phyloP scores from a whole-genome alignment of 2,113 vertebrate species.

The Halichoeres trimaculatus region DNA sequence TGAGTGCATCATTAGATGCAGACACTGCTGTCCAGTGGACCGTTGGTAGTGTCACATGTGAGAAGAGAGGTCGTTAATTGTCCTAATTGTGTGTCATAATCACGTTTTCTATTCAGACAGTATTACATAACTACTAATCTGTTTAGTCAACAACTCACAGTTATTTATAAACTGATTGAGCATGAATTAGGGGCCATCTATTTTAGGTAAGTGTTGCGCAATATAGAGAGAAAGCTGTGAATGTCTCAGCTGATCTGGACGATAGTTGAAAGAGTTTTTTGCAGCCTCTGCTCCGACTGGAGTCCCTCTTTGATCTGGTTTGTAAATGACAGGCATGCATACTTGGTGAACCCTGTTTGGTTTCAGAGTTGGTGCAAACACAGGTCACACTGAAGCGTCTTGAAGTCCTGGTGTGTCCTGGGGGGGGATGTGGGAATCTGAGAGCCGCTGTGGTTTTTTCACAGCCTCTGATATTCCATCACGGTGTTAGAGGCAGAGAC shows the following conservation, averaged over 20 bases:
- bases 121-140: slow-evolving; percentile 45
- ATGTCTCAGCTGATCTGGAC: slow-evolving; percentile 1
- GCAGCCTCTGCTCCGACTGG: slow-evolving; percentile 17
- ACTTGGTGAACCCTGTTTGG: slow-evolving; percentile 43
- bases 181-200: neutral
- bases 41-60: slow-evolving; percentile 32
- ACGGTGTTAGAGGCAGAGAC: slow-evolving; percentile 43
- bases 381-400: slow-evolving; percentile 29
- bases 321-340: slow-evolving; percentile 53
- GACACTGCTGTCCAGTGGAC: neutral
- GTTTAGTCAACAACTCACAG: slow-evolving; percentile 23
- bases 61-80: slow-evolving; percentile 18
- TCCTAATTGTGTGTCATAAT: slow-evolving; percentile 36
- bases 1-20: slow-evolving; percentile 44
- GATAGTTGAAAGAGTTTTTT: slow-evolving; percentile 2
- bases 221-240: slow-evolving; percentile 8
- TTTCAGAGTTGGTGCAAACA: slow-evolving; percentile 44
- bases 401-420: slow-evolving; percentile 19
- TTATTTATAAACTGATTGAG: slow-evolving; percentile 6
- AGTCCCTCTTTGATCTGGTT: slow-evolving; percentile 58
- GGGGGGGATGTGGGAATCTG: slow-evolving; percentile 27
- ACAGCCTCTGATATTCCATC: slow-evolving; percentile 42
- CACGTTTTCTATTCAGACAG: slow-evolving; percentile 25
- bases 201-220: neutral
- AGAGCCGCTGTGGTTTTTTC: slow-evolving; percentile 33